phyloP scores from a whole-genome alignment of 2,113 vertebrate species.

The Carettochelys insculpta region DNA sequence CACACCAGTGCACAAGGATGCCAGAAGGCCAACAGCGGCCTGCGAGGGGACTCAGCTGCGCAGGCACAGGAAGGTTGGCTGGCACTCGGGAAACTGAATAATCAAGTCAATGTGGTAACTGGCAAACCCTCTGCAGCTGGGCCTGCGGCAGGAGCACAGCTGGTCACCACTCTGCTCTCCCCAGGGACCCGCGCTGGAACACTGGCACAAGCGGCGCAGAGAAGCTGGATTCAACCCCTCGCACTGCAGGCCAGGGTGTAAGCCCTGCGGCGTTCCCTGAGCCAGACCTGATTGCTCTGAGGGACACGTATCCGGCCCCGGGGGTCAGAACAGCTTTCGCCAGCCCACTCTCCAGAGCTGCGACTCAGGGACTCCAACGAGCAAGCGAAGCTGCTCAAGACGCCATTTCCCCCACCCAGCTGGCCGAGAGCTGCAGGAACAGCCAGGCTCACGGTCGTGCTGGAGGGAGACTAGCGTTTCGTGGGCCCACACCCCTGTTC shows the following conservation, averaged over 20 bases:
- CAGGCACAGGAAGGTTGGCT: rapidly evolving
- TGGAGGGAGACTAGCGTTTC: background rate
- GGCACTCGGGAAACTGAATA: background rate
- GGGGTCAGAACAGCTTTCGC: background rate
- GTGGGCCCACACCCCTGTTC: background rate
- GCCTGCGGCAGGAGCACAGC: too few species aligned
- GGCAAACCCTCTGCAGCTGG: background rate
- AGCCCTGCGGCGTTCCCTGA: background rate
- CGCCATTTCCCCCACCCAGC: background rate
- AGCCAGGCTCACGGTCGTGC: background rate
- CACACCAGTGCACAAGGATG: background rate
- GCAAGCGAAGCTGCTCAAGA: background rate
- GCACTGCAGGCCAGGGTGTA: background rate
- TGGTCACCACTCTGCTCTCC: background rate
- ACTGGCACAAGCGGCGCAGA: rapidly evolving
- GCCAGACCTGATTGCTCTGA: background rate
- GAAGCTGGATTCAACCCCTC: background rate
- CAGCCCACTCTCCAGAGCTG: background rate
- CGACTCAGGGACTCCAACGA: background rate
- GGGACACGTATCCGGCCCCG: too few species aligned
- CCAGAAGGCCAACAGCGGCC: background rate
- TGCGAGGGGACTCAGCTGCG: background rate
- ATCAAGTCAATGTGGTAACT: rapidly evolving
- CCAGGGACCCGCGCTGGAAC: background rate
- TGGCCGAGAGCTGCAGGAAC: background rate